Evolutionary conservation across 2,113 vertebrate species (phyloP).

Genomic region (Crotalus helleri): DNA sequence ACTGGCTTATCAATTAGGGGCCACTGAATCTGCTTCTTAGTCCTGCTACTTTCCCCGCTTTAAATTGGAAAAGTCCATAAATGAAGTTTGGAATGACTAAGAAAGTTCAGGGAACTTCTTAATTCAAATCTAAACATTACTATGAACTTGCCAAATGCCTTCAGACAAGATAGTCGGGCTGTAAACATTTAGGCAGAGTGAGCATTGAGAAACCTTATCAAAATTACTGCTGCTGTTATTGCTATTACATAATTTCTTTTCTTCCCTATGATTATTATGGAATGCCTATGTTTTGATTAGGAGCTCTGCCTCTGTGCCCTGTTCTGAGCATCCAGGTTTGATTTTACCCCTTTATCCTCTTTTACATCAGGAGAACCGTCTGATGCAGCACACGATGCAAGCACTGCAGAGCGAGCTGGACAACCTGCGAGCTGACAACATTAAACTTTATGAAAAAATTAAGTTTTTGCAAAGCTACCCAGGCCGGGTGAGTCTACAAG

Average conservation of each 20-base stretch:
- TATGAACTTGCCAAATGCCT: neutral
- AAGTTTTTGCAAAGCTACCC: constrained; percentile 97
- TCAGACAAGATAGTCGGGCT: neutral
- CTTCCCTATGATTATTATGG: neutral
- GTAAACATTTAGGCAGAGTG: neutral
- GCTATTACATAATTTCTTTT: neutral
- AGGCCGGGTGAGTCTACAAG: constrained; percentile 73
- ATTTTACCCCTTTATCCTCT: accelerated
- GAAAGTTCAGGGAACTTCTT: neutral
- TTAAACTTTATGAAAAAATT: constrained; percentile 98
- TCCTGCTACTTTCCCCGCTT: neutral
- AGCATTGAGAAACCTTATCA: neutral
- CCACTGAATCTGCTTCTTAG: neutral
- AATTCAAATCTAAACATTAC: neutral
- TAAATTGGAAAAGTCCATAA: neutral
- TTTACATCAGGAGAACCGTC: constrained; percentile 77
- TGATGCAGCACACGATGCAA: constrained; percentile 90
- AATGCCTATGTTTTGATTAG: neutral
- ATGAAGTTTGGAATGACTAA: neutral
- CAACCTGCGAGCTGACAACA: constrained; percentile 93
- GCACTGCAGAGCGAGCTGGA: constrained; percentile 93
- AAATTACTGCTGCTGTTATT: neutral
- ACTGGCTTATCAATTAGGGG: neutral
- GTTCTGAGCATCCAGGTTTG: neutral
- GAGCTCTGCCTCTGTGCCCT: neutral